Conservation (phyloP, 2,797 vertebrate species). For the Premnoplex brunnescens region DNA sequence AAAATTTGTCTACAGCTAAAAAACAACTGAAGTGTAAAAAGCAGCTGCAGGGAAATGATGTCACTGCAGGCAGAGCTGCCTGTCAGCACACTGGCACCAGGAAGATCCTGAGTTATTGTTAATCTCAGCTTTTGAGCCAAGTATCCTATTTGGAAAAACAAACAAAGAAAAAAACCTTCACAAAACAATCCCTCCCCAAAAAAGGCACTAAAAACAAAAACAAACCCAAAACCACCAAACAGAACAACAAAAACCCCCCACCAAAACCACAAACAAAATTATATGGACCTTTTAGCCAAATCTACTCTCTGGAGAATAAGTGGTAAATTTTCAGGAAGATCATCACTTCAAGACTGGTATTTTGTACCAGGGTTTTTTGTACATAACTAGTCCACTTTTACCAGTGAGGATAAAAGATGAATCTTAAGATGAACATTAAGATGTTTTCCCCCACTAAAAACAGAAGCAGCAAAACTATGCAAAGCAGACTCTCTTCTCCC, state of each 20-base stretch:
- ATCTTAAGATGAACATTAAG: not conserved
- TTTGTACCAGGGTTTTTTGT: not conserved
- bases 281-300: not conserved
- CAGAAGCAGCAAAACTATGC: not conserved
- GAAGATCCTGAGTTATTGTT: constrained; percentile 21
- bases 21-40: constrained; percentile 52
- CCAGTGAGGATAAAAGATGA: not conserved
- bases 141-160: not conserved
- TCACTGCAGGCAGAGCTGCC: not conserved
- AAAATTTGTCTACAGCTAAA: constrained; percentile 44
- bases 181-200: not conserved
- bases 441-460: not conserved
- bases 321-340: not conserved
- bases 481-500: not conserved
- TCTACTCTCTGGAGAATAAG: not conserved
- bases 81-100: not conserved
- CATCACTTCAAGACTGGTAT: not conserved
- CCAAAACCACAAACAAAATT: not conserved
- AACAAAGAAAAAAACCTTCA: fast-evolving
- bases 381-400: not conserved
- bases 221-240: not conserved
- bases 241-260: not conserved
- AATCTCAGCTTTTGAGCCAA: not conserved
- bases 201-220: not conserved
- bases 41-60: constrained; percentile 50